These are phyloP conservation scores for western clawed frog (Xenopus tropicalis) DNA, from an alignment of 2,113 vertebrate species.

Conservation along the genomic window UCB_Xtro_10.0 CM004450.2:25162501-25163000, in stretches of 20 bases:
- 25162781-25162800: not conserved
- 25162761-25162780: not conserved
- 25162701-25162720: not conserved
- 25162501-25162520: too few relatives aligned
- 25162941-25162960: too few relatives aligned
- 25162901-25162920: not conserved
- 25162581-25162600: too few relatives aligned
- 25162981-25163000: too few relatives aligned
- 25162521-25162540: too few relatives aligned
- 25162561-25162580: too few relatives aligned
- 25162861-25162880: not conserved
- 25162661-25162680: not conserved
- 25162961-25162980: too few relatives aligned
- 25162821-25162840: not conserved
- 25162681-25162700: not conserved
- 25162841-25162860: not conserved
- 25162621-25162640: not conserved
- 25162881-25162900: not conserved
- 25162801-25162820: not conserved
- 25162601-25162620: too few relatives aligned
- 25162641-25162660: not conserved
- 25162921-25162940: too few relatives aligned
- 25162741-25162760: not conserved
- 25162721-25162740: not conserved
- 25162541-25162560: too few relatives aligned